phyloP scores from a whole-genome alignment of 1,140 invertebrate genomes.

The Bombus waltoni region DNA sequence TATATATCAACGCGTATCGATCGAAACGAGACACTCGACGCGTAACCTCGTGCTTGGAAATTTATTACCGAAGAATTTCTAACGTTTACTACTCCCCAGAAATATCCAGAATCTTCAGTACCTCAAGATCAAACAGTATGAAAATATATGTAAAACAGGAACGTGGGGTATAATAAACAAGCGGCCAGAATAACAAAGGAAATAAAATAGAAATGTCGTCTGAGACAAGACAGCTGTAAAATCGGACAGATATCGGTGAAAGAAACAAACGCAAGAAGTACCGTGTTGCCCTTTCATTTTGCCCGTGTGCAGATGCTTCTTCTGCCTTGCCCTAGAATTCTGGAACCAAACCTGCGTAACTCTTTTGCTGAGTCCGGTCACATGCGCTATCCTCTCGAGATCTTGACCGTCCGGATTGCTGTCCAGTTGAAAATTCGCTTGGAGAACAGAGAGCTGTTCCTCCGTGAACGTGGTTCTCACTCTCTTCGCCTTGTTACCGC shows the following conservation, averaged over 20 bases:
- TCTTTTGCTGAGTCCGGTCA: conserved; percentile 97
- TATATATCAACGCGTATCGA: too few relatives aligned
- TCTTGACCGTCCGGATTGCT: conserved; percentile 99
- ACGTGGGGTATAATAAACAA: background rate
- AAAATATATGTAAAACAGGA: background rate
- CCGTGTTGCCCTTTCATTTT: conserved; percentile 86
- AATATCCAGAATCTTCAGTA: too few relatives aligned
- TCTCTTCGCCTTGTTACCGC: conserved; percentile 94
- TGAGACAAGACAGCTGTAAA: background rate
- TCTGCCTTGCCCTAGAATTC: conserved; percentile 98
- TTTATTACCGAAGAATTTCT: too few relatives aligned
- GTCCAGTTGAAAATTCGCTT: conserved; percentile 98
- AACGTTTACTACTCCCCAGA: too few relatives aligned
- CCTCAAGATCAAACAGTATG: background rate
- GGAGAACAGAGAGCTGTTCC: conserved; percentile 97
- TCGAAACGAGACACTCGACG: too few relatives aligned
- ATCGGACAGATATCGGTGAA: background rate
- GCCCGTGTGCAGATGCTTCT: conserved; percentile 97
- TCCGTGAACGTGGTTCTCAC: conserved; percentile 99
- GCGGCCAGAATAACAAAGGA: too few relatives aligned
- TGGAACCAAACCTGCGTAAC: conserved; percentile 99
- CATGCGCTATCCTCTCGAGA: conserved; percentile 98
- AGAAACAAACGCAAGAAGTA: conserved; percentile 56
- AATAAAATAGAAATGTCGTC: background rate
- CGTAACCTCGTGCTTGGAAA: too few relatives aligned